These are phyloP conservation scores for Epinephelus malabaricus DNA, from an alignment of 2,797 vertebrate genomes.

Conservation along the genomic window DNA sequence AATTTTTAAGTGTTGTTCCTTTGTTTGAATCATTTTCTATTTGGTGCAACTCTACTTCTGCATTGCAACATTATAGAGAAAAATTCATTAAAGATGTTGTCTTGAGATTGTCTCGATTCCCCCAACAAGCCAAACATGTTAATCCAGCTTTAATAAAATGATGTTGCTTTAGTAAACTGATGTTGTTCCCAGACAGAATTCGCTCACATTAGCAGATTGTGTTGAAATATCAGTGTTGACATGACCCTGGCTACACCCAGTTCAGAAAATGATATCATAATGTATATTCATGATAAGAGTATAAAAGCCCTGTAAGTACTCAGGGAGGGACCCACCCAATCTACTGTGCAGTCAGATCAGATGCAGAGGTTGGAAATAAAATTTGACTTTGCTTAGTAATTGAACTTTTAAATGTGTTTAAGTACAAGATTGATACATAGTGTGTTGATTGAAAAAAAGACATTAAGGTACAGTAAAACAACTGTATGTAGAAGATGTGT, in stretches of 20 bases:
- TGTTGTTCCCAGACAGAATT: background rate
- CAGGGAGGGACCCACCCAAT: slow-evolving; percentile 39
- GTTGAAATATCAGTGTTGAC: slow-evolving; percentile 7
- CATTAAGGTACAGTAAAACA: background rate
- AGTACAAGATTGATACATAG: background rate
- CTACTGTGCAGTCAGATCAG: background rate
- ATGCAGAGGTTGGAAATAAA: background rate
- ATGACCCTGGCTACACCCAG: background rate
- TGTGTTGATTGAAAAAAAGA: background rate
- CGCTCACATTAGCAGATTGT: background rate
- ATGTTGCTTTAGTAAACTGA: background rate
- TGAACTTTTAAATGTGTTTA: background rate
- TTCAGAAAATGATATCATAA: background rate
- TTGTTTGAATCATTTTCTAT: too few relatives aligned
- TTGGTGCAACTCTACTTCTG: too few relatives aligned
- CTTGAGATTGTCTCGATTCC: background rate
- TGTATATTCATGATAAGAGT: slow-evolving; percentile 40
- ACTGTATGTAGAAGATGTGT: background rate
- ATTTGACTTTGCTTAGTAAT: background rate
- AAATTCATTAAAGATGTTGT: background rate
- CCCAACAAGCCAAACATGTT: background rate
- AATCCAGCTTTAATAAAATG: background rate
- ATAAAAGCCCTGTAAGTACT: slow-evolving; percentile 36
- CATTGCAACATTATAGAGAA: background rate
- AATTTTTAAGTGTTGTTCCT: too few relatives aligned